phyloP scores from a whole-genome alignment of 2,888 invertebrate genomes.

The Eupelmus urozonus region DNA sequence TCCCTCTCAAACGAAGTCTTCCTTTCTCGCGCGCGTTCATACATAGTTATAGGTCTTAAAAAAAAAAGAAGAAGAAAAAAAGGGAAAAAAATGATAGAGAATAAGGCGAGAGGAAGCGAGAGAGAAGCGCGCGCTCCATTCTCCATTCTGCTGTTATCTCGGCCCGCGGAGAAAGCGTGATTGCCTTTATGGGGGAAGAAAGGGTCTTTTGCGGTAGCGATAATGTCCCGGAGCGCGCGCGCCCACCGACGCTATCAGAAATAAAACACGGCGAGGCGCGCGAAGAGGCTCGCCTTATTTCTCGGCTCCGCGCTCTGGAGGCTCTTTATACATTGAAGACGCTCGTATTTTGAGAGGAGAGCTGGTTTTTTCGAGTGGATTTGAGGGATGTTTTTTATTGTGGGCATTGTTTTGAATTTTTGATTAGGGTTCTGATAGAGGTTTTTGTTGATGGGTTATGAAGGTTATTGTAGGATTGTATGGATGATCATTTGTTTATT shows the following conservation, averaged over 20 bases:
- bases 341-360: too few species aligned
- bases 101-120: conserved; percentile 8
- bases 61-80: conserved; percentile 11
- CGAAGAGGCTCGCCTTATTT: too few species aligned
- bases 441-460: too few species aligned
- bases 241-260: conserved; percentile 72
- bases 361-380: too few species aligned
- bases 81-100: conserved; percentile 32
- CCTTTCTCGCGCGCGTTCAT: conserved; percentile 10
- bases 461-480: too few species aligned
- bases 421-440: too few species aligned
- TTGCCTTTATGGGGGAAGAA: conserved; percentile 78
- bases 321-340: too few species aligned
- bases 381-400: too few species aligned
- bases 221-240: conserved; percentile 71
- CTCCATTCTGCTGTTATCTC: conserved; percentile 76
- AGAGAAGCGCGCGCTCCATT: conserved; percentile 67
- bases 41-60: conserved; percentile 45
- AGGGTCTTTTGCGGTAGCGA: conserved; percentile 77
- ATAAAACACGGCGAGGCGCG: conserved; percentile 70
- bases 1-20: background rate
- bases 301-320: too few species aligned
- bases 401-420: too few species aligned
- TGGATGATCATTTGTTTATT: too few species aligned
- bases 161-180: conserved; percentile 75